Base-by-base conservation (phyloP, 2,113 vertebrate species). In the Erythrocercus mccallii region DNA sequence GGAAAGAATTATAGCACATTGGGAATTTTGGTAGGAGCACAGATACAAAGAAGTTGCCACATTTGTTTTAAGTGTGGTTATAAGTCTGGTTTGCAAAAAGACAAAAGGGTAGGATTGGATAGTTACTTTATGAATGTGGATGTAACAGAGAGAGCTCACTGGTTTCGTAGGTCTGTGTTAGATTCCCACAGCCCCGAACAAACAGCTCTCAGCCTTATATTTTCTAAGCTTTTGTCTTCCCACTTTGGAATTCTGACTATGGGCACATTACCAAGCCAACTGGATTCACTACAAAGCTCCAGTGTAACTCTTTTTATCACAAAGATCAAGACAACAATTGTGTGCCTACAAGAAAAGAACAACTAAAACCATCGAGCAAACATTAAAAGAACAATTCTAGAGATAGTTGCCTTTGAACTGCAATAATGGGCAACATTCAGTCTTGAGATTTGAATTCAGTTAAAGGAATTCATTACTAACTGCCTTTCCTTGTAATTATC, bases 311-410 rank as follows among this genome's bases (percentile, higher is more conserved):
- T 97, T 98, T 98, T 98, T 98, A 98, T 98, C 97, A 93, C 96
- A 95, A 96, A 98, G 97, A 98, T 98, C 98, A 98, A 98, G 98
- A 98, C 97, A 97, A 98, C 97, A 98, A 98, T 98, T 98, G 97
- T 98, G 96, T 94, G 97, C 95, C 93, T 97, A 98, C 97, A 98
- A 98, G 97, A 98, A 98, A 98, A 98, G 97, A 97, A 98, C 98
- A 98, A 98, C 97, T 96, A 94, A 98, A 98, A 97, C 97, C 84
- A 98, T 98, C 91, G 61, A 98, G 93, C 96, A 97, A 97, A 97
- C 97, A 97, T 98, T 98, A 97, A 98, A 98, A 98, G 97, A 97
- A 98, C 98, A 98, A 98, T 98, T 98, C 97, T 93, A 95, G 97
- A 98, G 97, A 98, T 98, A 98, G 97, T 97, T 97, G 95, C 93